A percentile compares a stretch with the other conserved stretches of the same genome.
Conservation (phyloP, 2,888 invertebrate genomes). For the Catocala nupta region DNA sequence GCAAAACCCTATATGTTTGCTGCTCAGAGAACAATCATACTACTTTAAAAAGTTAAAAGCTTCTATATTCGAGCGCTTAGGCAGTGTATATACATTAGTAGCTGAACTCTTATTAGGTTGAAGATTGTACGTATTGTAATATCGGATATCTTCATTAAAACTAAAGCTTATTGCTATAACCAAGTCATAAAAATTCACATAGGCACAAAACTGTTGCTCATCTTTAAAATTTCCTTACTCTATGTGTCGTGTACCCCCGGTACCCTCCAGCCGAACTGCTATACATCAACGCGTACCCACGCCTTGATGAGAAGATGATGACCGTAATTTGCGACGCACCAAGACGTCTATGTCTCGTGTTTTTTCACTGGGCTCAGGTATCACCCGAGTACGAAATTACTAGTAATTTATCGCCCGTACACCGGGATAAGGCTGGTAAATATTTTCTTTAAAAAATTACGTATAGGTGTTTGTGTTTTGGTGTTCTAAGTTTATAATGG, state of each 20-base stretch:
- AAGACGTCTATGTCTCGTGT: slow-evolving; percentile 87
- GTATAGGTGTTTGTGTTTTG: slow-evolving; percentile 55
- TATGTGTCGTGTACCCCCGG: slow-evolving; percentile 52
- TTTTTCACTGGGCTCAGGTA: slow-evolving; percentile 86
- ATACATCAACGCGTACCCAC: slow-evolving; percentile 85
- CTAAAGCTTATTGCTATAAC: no score
- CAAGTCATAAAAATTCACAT: neutral
- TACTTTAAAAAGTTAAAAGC: no score
- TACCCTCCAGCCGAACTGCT: slow-evolving; percentile 72
- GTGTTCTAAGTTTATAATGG: slow-evolving; percentile 28
- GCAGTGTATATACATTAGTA: no score
- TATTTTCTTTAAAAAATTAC: slow-evolving; percentile 56
- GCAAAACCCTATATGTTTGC: no score
- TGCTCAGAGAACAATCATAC: no score
- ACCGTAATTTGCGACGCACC: slow-evolving; percentile 87
- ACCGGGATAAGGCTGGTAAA: slow-evolving; percentile 69
- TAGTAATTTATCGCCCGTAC: slow-evolving; percentile 84
- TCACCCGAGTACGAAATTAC: slow-evolving; percentile 86
- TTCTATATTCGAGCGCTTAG: no score
- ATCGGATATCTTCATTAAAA: no score
- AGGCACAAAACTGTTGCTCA: slow-evolving; percentile 10
- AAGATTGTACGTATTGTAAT: no score
- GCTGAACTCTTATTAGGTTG: no score
- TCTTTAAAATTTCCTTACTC: slow-evolving; percentile 28
- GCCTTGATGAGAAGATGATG: slow-evolving; percentile 87